Conservation (phyloP, 2,113 vertebrate genomes). For the Mormyrus iriodes region DNA sequence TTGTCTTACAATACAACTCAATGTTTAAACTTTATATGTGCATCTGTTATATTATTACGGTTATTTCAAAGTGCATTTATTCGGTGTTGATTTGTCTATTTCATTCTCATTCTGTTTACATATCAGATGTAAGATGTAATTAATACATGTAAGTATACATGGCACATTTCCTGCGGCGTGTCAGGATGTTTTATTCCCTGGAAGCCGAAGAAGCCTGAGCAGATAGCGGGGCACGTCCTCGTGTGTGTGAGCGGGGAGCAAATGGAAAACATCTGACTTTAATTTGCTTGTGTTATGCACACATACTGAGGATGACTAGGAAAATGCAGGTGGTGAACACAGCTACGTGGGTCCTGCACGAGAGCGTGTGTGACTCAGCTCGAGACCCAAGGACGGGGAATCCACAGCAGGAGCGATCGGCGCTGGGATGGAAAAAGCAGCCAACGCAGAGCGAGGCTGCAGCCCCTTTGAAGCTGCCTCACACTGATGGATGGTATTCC, state of each 20-base stretch:
- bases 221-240: not conserved
- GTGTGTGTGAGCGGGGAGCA: not conserved
- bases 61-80: not conserved
- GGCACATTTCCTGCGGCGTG: not conserved
- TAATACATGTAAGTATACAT: not conserved
- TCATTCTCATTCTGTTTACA: not conserved
- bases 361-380: not conserved
- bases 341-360: not conserved
- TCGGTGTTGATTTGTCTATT: not conserved
- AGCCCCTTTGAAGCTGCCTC: not conserved
- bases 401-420: not conserved
- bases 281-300: not conserved
- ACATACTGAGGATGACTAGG: not conserved
- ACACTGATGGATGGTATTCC: slow-evolving; percentile 10
- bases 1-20: not conserved
- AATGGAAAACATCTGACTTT: slow-evolving; percentile 4
- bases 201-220: not conserved
- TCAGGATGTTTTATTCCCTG: not conserved
- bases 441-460: not conserved
- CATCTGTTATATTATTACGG: not conserved
- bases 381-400: not conserved
- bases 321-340: slow-evolving; percentile 7
- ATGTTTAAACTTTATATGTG: not conserved
- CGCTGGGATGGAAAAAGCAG: not conserved
- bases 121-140: not conserved